Evolutionary conservation across 2,888 invertebrate species (phyloP).

Genomic region (Priocnemis perturbator): DNA sequence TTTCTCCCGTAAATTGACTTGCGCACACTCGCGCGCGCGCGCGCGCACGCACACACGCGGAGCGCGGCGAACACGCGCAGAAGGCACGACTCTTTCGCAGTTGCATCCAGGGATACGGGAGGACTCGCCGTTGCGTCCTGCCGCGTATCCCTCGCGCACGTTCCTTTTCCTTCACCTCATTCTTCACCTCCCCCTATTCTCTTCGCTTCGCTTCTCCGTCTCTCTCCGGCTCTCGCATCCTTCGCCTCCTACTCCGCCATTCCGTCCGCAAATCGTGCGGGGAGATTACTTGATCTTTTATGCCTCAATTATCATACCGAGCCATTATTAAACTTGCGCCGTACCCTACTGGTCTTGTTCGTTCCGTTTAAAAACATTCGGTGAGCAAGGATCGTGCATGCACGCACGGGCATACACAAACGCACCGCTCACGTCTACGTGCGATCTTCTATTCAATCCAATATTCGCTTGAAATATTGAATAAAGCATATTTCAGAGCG

Average conservation of each 20-base stretch:
- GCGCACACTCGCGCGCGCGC: constrained; percentile 44
- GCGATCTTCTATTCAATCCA: too few species aligned
- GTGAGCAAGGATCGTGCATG: constrained; percentile 13
- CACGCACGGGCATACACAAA: neutral
- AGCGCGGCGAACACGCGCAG: neutral
- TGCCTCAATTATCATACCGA: constrained; percentile 67
- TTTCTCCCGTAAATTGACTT: constrained; percentile 65
- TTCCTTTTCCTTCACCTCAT: constrained; percentile 10
- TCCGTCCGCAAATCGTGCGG: constrained; percentile 46
- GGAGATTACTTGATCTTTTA: constrained; percentile 65
- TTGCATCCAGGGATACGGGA: constrained; percentile 14
- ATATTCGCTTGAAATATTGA: too few species aligned
- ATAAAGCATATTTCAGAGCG: too few species aligned
- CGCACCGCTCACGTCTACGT: too few species aligned
- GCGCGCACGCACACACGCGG: constrained; percentile 23
- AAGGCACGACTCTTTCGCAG: constrained; percentile 2
- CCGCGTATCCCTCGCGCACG: constrained; percentile 14
- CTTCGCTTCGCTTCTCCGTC: neutral
- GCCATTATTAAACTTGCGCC: constrained; percentile 58
- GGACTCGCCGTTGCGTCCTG: neutral
- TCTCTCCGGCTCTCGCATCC: constrained; percentile 16
- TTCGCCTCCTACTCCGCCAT: constrained; percentile 12
- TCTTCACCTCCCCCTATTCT: neutral
- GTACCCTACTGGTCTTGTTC: constrained; percentile 36
- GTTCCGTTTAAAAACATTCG: constrained; percentile 38